Percentiles rank a stretch among this genome's conserved stretches.
phyloP scores from a whole-genome alignment of 1,140 invertebrate genomes.

The Tribolium madens region DNA sequence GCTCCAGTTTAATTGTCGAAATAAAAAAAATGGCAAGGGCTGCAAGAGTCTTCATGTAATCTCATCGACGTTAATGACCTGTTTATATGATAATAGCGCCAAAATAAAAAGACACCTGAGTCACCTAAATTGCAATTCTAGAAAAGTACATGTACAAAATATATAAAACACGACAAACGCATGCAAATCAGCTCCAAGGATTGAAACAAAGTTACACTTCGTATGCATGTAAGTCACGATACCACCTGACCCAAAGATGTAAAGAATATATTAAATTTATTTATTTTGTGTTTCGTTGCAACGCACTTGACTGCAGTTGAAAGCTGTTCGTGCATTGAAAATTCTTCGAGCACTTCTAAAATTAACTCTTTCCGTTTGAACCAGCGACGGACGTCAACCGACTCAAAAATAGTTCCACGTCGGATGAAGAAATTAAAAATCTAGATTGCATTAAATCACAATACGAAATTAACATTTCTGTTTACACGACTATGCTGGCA shows the following conservation, averaged over 20 bases:
- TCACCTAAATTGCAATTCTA: slow-evolving; percentile 1
- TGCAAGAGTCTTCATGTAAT: background rate
- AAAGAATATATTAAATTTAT: slow-evolving; percentile 13
- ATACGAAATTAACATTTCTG: background rate
- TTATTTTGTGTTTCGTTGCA: slow-evolving; percentile 5
- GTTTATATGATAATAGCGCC: background rate
- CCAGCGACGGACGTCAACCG: background rate
- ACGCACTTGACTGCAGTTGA: slow-evolving; percentile 32
- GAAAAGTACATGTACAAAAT: slow-evolving; percentile 6
- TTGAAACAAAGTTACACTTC: slow-evolving; percentile 23
- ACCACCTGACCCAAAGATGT: slow-evolving; percentile 32
- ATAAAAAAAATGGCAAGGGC: background rate
- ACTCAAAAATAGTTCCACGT: background rate
- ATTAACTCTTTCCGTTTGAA: slow-evolving; percentile 7
- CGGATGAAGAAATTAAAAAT: background rate
- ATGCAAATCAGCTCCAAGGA: slow-evolving; percentile 13
- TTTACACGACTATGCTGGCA: background rate
- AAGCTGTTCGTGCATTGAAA: slow-evolving; percentile 2
- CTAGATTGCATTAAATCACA: background rate
- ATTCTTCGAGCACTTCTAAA: slow-evolving; percentile 1
- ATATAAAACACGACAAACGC: slow-evolving; percentile 2
- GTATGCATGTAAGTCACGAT: slow-evolving; percentile 42
- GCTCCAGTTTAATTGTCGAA: background rate
- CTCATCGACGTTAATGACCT: background rate
- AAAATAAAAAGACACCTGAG: background rate